Conservation (phyloP, 1,140 invertebrate species). For the Asobara japonica region DNA sequence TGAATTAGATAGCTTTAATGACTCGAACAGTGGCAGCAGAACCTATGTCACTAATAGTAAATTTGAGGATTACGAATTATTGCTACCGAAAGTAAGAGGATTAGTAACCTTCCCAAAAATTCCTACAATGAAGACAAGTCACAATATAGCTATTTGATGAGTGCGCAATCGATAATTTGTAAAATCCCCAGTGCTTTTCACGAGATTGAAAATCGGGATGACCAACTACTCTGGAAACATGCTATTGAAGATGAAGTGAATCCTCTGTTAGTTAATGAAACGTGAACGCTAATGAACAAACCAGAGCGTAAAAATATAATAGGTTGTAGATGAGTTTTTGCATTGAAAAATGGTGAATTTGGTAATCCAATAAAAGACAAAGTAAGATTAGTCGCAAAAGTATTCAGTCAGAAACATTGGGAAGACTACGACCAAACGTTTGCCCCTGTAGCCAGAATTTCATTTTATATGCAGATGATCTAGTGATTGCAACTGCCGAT, state of each 20-base stretch:
- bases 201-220: conserved; percentile 47
- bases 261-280: conserved; percentile 53
- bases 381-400: conserved; percentile 59
- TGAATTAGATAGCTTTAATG: too few species aligned
- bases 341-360: conserved; percentile 36
- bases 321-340: conserved; percentile 34
- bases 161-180: too few species aligned
- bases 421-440: conserved; percentile 50
- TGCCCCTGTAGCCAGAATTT: conserved; percentile 36
- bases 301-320: conserved; percentile 53
- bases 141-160: too few species aligned
- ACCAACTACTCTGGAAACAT: conserved; percentile 51
- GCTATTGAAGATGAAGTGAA: conserved; percentile 57
- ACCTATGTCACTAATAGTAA: too few species aligned
- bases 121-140: not conserved
- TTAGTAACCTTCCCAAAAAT: not conserved
- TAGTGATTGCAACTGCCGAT: not conserved
- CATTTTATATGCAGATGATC: conserved; percentile 53
- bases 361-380: conserved; percentile 54
- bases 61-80: too few species aligned
- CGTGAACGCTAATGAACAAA: conserved; percentile 51
- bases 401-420: conserved; percentile 53
- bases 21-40: too few species aligned
- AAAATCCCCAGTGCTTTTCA: conserved; percentile 35
- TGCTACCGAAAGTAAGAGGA: not conserved